Evolutionary conservation across 2,888 invertebrate genomes (phyloP).

Genomic region (Nymphalis polychloros): DNA sequence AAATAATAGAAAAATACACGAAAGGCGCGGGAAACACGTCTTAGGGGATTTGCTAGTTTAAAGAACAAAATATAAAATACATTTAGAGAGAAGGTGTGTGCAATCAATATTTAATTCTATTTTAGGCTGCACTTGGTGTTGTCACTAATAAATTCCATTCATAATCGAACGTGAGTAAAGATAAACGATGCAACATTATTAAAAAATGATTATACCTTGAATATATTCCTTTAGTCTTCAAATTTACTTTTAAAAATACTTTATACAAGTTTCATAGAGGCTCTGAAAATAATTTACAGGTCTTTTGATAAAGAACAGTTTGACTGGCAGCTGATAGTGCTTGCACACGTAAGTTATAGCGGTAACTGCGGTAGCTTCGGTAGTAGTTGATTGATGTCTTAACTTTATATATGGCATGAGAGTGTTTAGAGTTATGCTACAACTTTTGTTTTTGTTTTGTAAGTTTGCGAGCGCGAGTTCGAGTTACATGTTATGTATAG

Average conservation of each 20-base stretch:
- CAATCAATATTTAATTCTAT: too few species aligned
- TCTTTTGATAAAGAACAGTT: conserved; percentile 13
- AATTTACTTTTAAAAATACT: not conserved
- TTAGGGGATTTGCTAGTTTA: too few species aligned
- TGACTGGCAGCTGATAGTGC: conserved; percentile 22
- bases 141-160: too few species aligned
- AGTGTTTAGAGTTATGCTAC: not conserved
- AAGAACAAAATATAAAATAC: too few species aligned
- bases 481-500: too few species aligned
- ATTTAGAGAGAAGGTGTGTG: too few species aligned
- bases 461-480: too few species aligned
- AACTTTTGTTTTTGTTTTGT: not conserved
- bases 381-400: conserved; percentile 12
- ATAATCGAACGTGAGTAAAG: too few species aligned
- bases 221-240: not conserved
- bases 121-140: too few species aligned
- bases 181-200: too few species aligned
- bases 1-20: too few species aligned
- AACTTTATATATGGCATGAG: not conserved
- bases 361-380: not conserved
- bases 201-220: not conserved
- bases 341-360: conserved; percentile 4
- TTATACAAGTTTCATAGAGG: not conserved
- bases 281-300: conserved; percentile 4
- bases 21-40: too few species aligned